These are phyloP conservation scores for Drosophila saltans DNA, from an alignment of 1,140 invertebrate genomes.

Conservation along the genomic window DNA sequence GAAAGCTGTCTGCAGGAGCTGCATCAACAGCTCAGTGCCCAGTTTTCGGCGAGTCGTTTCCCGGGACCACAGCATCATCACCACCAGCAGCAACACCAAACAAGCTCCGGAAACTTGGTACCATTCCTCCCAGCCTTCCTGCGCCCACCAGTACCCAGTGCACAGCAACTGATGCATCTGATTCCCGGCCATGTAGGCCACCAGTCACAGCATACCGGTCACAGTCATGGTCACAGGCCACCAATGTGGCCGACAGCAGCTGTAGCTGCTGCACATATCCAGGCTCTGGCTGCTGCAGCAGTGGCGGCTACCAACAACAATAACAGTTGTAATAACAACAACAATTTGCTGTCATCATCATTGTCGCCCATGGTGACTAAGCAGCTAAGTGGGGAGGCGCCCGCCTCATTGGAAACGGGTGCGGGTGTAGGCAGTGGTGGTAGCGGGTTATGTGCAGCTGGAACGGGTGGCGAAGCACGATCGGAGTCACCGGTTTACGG, in stretches of 20 bases:
- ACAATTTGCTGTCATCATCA: conserved; percentile 26
- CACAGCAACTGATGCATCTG: conserved; percentile 52
- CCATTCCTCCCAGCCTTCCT: conserved; percentile 72
- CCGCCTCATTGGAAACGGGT: conserved; percentile 21
- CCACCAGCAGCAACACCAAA: conserved; percentile 45
- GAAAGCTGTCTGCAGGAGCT: conserved; percentile 67
- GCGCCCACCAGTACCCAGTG: conserved; percentile 45
- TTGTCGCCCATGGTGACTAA: conserved; percentile 1
- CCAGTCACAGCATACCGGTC: conserved; percentile 35
- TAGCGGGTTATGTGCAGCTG: conserved; percentile 10
- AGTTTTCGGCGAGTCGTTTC: conserved; percentile 46
- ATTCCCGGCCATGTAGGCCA: conserved; percentile 36
- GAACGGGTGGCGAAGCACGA: conserved; percentile 20
- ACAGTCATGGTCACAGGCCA: conserved; percentile 38
- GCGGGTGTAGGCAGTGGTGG: conserved; percentile 20
- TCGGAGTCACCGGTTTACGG: conserved; percentile 33
- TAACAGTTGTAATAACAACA: conserved; percentile 37
- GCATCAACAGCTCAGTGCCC: conserved; percentile 62
- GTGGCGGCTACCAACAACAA: conserved; percentile 59
- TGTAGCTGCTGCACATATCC: conserved; percentile 76
- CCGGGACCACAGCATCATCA: conserved; percentile 22
- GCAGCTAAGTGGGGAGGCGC: conserved; percentile 15
- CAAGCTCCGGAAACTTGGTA: conserved; percentile 44
- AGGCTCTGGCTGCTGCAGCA: conserved; percentile 75
- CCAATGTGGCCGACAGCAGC: conserved; percentile 78